Evolutionary conservation across 2,888 invertebrate species (phyloP).

Genomic region (Leucoma salicis): DNA sequence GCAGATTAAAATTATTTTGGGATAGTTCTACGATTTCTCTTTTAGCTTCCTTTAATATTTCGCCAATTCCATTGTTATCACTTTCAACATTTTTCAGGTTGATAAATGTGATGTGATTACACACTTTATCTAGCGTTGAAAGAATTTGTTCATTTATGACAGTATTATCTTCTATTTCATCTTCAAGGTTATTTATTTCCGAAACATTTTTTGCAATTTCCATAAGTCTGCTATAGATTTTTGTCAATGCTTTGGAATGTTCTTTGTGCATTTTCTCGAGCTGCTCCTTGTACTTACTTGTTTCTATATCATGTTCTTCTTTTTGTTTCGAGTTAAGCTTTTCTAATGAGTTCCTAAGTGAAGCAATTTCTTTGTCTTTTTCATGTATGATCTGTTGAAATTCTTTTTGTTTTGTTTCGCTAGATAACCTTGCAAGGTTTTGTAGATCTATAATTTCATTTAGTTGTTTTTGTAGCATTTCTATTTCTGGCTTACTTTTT

Average conservation of each 20-base stretch:
- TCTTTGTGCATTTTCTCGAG: conserved; percentile 21
- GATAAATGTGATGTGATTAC: conserved; percentile 32
- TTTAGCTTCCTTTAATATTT: conserved; percentile 35
- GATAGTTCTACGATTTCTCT: conserved; percentile 42
- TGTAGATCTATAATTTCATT: conserved; percentile 18
- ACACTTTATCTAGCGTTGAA: conserved; percentile 45
- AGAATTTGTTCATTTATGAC: conserved; percentile 40
- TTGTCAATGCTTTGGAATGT: conserved; percentile 37
- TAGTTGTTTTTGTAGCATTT: conserved; percentile 22
- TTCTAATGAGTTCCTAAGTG: conserved; percentile 18
- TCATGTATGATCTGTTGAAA: conserved; percentile 24
- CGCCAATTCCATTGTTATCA: conserved; percentile 22
- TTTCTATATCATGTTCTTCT: conserved; percentile 30
- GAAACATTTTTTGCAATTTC: conserved; percentile 34
- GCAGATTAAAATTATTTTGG: conserved; percentile 39
- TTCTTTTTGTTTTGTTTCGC: conserved; percentile 33
- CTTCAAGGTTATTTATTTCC: conserved; percentile 29
- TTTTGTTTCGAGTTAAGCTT: conserved; percentile 30
- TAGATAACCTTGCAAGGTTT: conserved; percentile 15
- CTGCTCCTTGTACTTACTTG: conserved; percentile 21
- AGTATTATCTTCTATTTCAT: conserved; percentile 19
- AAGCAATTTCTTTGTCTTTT: conserved; percentile 25
- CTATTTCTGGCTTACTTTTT: conserved; percentile 27
- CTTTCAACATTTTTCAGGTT: conserved; percentile 28
- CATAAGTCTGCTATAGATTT: conserved; percentile 37